Conservation (phyloP, 2,113 vertebrate genomes). For the Asarcornis scutulata region DNA sequence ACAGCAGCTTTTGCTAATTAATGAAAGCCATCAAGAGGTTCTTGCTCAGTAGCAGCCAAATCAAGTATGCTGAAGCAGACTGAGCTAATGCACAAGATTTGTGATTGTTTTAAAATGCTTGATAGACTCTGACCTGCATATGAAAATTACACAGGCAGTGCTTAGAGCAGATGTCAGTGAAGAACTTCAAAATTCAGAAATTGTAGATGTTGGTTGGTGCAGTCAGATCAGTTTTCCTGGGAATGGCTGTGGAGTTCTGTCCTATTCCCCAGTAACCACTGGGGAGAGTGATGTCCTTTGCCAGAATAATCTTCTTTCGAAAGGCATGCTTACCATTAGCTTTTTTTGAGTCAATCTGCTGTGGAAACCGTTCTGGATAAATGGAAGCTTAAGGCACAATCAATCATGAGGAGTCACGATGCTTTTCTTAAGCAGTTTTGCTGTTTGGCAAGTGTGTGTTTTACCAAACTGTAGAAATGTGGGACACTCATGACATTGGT, state of each 20-base stretch:
- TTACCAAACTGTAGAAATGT: neutral
- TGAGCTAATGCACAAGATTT: neutral
- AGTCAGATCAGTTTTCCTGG: neutral
- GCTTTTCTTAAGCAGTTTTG: neutral
- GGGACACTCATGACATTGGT: neutral
- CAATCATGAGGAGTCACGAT: neutral
- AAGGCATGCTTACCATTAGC: neutral
- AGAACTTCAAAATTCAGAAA: neutral
- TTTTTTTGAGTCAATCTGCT: neutral
- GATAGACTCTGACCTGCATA: neutral
- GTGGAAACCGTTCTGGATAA: neutral
- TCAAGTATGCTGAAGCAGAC: neutral
- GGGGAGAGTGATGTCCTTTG: neutral
- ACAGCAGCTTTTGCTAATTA: neutral
- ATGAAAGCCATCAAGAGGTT: neutral
- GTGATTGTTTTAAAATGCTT: neutral
- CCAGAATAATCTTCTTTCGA: neutral
- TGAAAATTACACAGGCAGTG: neutral
- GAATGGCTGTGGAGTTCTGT: neutral
- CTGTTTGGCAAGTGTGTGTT: neutral
- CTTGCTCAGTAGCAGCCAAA: neutral
- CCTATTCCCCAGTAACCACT: neutral
- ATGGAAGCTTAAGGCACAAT: neutral
- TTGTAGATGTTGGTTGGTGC: neutral
- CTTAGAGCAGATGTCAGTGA: neutral